Evolutionary conservation across 2,888 invertebrate species (phyloP).

Genomic region (Eulithis testata): DNA sequence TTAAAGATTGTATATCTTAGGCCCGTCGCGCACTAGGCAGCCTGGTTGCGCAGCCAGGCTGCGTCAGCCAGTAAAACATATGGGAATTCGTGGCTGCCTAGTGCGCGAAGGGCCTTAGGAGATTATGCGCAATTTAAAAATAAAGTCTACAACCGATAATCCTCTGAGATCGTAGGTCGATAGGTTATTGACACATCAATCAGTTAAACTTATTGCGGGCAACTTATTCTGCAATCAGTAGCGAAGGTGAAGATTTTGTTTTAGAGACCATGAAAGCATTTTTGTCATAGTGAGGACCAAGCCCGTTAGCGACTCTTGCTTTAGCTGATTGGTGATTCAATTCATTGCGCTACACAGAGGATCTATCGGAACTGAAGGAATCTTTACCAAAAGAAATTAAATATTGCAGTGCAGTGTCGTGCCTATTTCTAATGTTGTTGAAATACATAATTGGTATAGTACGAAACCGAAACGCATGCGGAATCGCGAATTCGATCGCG

Average conservation of each 20-base stretch:
- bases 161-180: constrained; percentile 38
- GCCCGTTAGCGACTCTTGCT: too few species aligned
- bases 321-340: too few species aligned
- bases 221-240: not conserved
- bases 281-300: too few species aligned
- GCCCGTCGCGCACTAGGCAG: too few species aligned
- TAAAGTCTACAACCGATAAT: constrained; percentile 10
- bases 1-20: constrained; percentile 19
- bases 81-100: too few species aligned
- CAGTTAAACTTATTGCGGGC: constrained; percentile 44
- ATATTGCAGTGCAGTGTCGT: too few species aligned
- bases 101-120: too few species aligned
- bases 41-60: too few species aligned
- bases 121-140: constrained; percentile 16
- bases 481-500: constrained; percentile 67
- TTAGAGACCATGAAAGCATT: not conserved
- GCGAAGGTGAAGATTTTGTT: not conserved
- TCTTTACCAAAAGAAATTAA: too few species aligned
- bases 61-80: too few species aligned
- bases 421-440: not conserved
- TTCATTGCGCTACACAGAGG: too few species aligned
- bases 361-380: too few species aligned
- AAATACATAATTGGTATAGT: constrained; percentile 48
- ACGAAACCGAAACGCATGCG: constrained; percentile 59
- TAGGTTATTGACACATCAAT: constrained; percentile 58